Percentiles rank a stretch among this genome's conserved stretches.
Evolutionary conservation across 2,113 vertebrate genomes (phyloP).

Genomic region (Arenaria interpres): DNA sequence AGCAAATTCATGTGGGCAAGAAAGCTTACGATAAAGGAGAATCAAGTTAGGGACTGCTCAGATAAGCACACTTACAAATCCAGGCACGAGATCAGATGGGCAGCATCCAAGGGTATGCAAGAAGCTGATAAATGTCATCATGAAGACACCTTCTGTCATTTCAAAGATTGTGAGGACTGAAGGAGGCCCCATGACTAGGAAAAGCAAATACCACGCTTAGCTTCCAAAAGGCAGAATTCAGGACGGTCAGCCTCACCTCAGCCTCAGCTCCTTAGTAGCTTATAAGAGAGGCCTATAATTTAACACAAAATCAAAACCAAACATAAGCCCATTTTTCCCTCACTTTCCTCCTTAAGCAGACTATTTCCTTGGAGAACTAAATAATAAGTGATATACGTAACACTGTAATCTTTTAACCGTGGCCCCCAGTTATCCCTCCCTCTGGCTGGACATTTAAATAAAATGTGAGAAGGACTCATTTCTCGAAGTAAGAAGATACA

Average conservation of each 20-base stretch:
- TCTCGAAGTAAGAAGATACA: not conserved
- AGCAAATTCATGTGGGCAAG: not conserved
- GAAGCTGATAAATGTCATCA: not conserved
- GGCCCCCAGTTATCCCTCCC: not conserved
- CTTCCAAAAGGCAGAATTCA: not conserved
- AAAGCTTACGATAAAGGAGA: not conserved
- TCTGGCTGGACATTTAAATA: not conserved
- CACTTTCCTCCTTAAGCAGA: not conserved
- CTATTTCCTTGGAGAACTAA: conserved; percentile 6
- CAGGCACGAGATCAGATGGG: not conserved
- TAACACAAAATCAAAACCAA: conserved; percentile 3
- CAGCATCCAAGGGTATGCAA: not conserved
- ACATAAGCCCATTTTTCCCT: not conserved
- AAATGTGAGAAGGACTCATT: not conserved
- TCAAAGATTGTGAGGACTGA: not conserved
- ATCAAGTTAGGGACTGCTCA: not conserved
- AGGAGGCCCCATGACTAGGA: not conserved
- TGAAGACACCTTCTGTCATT: not conserved
- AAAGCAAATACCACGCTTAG: not conserved
- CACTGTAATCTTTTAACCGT: not conserved
- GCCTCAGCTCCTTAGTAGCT: not conserved
- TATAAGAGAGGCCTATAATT: not conserved
- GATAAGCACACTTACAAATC: not conserved
- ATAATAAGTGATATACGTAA: not conserved
- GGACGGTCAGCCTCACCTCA: not conserved